Evolutionary conservation across 1,140 invertebrate genomes (phyloP).

Genomic region (Lamellibrachia luymesi): DNA sequence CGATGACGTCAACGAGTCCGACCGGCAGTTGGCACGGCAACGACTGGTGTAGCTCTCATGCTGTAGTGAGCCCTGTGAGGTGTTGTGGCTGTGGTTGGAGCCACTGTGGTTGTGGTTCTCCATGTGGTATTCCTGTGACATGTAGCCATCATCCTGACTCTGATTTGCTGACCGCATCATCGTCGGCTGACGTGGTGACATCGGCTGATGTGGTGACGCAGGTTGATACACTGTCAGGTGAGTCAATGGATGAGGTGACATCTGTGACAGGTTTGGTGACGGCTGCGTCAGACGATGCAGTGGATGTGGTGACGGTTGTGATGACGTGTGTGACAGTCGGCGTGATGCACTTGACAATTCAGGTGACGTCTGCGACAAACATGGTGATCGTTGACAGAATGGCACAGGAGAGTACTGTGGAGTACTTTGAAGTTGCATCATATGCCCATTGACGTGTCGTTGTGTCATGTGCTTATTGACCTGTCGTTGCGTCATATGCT

Average conservation of each 20-base stretch:
- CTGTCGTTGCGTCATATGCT: too few relatives aligned
- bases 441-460: neutral
- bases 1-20: slow-evolving; percentile 39
- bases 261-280: neutral
- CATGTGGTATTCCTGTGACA: slow-evolving; percentile 36
- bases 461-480: too few relatives aligned
- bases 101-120: slow-evolving; percentile 31
- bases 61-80: slow-evolving; percentile 22
- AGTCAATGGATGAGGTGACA: neutral
- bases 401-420: neutral
- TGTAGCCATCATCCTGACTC: slow-evolving; percentile 38
- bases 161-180: neutral
- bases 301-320: neutral
- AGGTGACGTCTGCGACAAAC: neutral
- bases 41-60: slow-evolving; percentile 39
- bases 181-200: neutral
- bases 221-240: neutral
- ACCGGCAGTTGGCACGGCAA: slow-evolving; percentile 24
- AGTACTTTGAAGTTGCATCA: neutral
- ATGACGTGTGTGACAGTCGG: neutral
- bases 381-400: neutral
- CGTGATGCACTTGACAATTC: neutral
- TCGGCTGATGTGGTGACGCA: neutral
- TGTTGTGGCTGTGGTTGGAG: slow-evolving; percentile 30
- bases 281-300: neutral